Conservation (phyloP, 2,113 vertebrate species). For the Saguinus midas region DNA sequence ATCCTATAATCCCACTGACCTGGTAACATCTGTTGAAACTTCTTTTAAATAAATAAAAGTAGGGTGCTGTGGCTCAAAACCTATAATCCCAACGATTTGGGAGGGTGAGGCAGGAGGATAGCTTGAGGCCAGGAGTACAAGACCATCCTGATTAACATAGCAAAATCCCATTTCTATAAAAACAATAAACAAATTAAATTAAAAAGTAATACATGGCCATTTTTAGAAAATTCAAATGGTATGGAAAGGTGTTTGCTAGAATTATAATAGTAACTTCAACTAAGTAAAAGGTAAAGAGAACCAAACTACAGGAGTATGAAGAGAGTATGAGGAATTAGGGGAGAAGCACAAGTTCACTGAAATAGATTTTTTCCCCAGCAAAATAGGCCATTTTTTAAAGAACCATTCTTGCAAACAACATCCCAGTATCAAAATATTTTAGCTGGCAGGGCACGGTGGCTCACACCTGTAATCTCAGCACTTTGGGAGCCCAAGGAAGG, state of each 20-base stretch:
- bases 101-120: background rate
- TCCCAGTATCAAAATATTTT: background rate
- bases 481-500: too few species aligned
- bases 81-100: background rate
- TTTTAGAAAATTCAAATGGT: background rate
- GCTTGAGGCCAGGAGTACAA: background rate
- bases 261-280: conserved; percentile 1
- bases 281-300: background rate
- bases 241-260: background rate
- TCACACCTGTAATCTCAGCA: too few species aligned
- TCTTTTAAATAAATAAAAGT: background rate
- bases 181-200: background rate
- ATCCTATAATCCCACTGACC: background rate
- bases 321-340: background rate
- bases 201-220: background rate
- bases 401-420: background rate
- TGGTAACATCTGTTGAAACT: background rate
- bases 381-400: conserved; percentile 34
- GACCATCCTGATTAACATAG: background rate
- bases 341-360: background rate
- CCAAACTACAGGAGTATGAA: background rate
- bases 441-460: background rate
- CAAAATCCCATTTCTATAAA: background rate
- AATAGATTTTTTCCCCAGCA: background rate
- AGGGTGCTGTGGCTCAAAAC: background rate